A percentile compares a stretch with the other conserved stretches of the same genome.
Evolutionary conservation across 2,888 invertebrate species (phyloP).

Genomic region (Caradrina clavipalpis): DNA sequence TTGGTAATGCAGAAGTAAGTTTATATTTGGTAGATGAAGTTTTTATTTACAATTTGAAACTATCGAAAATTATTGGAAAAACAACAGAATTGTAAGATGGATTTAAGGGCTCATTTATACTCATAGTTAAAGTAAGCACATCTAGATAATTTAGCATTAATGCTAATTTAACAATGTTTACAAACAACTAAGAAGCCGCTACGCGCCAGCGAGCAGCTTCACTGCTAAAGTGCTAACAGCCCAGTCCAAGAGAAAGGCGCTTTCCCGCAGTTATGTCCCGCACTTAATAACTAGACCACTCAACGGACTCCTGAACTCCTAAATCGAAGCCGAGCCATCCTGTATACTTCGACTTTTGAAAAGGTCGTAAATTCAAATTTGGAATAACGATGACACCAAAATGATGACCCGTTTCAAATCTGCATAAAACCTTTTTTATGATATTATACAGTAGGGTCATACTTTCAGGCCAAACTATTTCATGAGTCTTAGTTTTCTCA

Average conservation of each 20-base stretch:
- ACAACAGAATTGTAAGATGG: neutral
- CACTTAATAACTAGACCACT: slow-evolving; percentile 70
- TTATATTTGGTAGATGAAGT: no score
- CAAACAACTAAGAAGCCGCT: slow-evolving; percentile 75
- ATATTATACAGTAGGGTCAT: neutral
- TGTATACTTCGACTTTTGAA: neutral
- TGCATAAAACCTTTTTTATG: no score
- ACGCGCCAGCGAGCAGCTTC: slow-evolving; percentile 76
- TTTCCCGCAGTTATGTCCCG: slow-evolving; percentile 81
- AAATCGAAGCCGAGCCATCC: neutral
- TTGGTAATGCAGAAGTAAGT: no score
- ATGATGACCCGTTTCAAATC: neutral
- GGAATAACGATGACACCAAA: neutral
- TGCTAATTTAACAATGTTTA: slow-evolving; percentile 73
- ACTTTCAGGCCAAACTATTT: neutral
- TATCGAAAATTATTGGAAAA: neutral
- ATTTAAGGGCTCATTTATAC: slow-evolving; percentile 10
- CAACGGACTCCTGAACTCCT: slow-evolving; percentile 25
- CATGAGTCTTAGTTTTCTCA: neutral
- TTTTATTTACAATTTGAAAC: no score
- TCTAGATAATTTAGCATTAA: neutral
- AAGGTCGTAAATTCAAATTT: neutral
- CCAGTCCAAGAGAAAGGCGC: slow-evolving; percentile 87
- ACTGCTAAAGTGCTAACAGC: slow-evolving; percentile 63
- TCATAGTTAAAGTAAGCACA: neutral